Conservation (phyloP, 2,888 invertebrate genomes). For the Salpingus planirostris region DNA sequence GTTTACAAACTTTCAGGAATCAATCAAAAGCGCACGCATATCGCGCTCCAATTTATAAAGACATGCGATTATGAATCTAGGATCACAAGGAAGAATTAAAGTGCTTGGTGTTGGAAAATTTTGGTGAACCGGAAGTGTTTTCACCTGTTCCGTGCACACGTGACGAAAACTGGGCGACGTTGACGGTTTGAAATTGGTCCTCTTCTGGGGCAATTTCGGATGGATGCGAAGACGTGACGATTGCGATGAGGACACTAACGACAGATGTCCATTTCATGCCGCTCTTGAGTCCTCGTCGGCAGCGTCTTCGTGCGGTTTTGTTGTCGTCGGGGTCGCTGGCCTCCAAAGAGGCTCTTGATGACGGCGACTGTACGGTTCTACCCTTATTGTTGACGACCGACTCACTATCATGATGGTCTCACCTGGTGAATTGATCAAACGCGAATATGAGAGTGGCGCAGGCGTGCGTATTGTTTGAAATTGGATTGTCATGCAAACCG, state of each 20-base stretch:
- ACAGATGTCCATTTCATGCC: no score
- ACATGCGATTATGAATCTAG: no score
- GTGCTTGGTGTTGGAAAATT: no score
- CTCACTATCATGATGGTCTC: constrained; percentile 18
- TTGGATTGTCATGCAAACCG: constrained; percentile 12
- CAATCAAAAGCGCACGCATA: no score
- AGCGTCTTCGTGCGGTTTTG: no score
- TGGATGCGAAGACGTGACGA: constrained; percentile 11
- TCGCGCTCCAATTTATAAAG: no score
- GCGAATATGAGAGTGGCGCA: constrained; percentile 25
- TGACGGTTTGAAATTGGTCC: constrained; percentile 22
- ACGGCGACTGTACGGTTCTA: constrained; percentile 7
- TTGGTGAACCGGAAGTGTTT: no score
- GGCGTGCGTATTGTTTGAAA: constrained; percentile 18
- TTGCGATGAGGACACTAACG: constrained; percentile 4
- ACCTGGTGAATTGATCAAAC: constrained; percentile 35
- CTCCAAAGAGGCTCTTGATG: constrained; percentile 9
- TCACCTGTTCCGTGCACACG: constrained; percentile 27
- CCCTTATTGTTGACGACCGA: constrained; percentile 11
- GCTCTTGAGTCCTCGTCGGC: no score
- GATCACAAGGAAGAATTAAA: no score
- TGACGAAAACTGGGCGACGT: constrained; percentile 24
- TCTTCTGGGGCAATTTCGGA: constrained; percentile 4
- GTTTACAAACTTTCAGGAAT: no score
- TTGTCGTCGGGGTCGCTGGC: no score